Conservation (phyloP, 2,888 invertebrate species). For the Mamestra brassicae region DNA sequence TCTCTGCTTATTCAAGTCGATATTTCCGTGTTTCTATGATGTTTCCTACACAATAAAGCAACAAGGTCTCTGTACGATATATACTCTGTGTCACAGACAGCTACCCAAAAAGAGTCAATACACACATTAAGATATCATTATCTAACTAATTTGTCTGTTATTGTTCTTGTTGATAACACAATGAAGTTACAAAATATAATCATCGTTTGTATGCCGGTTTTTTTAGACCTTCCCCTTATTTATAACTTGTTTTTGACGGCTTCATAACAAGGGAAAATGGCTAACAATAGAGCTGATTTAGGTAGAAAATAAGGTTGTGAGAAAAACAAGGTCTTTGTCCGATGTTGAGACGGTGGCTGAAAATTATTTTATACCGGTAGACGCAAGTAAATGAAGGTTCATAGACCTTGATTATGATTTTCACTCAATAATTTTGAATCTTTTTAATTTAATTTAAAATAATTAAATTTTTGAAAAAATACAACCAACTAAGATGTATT, state of each 20-base stretch:
- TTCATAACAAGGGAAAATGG: slow-evolving; percentile 16
- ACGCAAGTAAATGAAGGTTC: neutral
- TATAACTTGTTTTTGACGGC: slow-evolving; percentile 9
- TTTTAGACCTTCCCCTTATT: neutral
- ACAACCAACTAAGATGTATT: neutral
- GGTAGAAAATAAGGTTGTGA: neutral
- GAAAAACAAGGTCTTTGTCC: slow-evolving; percentile 9
- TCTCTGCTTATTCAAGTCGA: too few species aligned
- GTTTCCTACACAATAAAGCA: too few species aligned
- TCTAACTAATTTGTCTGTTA: slow-evolving; percentile 58
- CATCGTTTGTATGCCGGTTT: neutral
- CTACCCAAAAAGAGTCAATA: slow-evolving; percentile 43
- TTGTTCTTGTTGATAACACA: slow-evolving; percentile 39
- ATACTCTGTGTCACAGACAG: slow-evolving; percentile 6
- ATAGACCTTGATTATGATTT: neutral
- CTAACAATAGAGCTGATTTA: neutral
- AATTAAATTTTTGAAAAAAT: too few species aligned
- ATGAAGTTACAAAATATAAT: slow-evolving; percentile 43
- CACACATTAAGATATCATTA: slow-evolving; percentile 57
- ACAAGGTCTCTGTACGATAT: slow-evolving; percentile 6
- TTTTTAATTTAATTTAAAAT: too few species aligned
- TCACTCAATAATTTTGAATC: too few species aligned
- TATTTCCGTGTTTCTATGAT: too few species aligned
- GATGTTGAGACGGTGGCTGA: neutral
- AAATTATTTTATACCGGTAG: neutral